phyloP scores from a whole-genome alignment of 2,888 invertebrate species.

The Cosmia trapezina region DNA sequence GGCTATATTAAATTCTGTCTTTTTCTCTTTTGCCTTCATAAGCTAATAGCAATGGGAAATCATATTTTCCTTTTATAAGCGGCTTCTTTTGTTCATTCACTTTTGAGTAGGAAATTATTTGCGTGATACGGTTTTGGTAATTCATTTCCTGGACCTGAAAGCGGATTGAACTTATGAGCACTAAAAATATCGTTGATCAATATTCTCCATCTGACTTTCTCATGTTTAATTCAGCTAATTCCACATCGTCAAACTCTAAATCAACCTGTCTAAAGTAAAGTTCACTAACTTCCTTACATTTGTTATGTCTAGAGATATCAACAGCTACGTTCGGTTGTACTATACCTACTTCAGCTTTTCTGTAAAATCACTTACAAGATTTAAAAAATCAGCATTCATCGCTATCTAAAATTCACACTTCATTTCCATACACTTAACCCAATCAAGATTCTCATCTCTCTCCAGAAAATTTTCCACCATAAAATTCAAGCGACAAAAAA shows the following conservation, averaged over 20 bases:
- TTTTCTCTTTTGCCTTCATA: slow-evolving; percentile 75
- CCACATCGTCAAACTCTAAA: too few species aligned
- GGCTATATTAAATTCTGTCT: slow-evolving; percentile 89
- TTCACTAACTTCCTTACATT: neutral
- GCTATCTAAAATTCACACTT: slow-evolving; percentile 7
- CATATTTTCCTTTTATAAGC: slow-evolving; percentile 77
- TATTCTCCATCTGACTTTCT: too few species aligned
- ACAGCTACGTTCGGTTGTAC: neutral
- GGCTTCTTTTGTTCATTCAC: slow-evolving; percentile 65
- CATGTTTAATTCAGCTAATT: neutral
- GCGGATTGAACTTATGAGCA: neutral
- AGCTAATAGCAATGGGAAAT: slow-evolving; percentile 82
- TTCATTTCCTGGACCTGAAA: slow-evolving; percentile 9
- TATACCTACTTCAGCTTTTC: neutral
- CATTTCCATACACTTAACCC: slow-evolving; percentile 8
- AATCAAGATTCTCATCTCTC: slow-evolving; percentile 29
- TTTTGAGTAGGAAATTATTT: slow-evolving; percentile 68
- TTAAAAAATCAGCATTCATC: neutral
- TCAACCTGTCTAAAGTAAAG: neutral
- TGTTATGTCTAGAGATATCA: neutral
- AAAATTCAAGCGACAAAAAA: slow-evolving; percentile 68
- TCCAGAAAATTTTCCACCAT: slow-evolving; percentile 53
- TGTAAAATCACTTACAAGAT: neutral
- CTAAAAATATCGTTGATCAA: neutral
- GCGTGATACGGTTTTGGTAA: slow-evolving; percentile 6